These are phyloP conservation scores for Polypedilum vanderplanki DNA, from an alignment of 1,140 invertebrate species.

Conservation along the genomic window DNA sequence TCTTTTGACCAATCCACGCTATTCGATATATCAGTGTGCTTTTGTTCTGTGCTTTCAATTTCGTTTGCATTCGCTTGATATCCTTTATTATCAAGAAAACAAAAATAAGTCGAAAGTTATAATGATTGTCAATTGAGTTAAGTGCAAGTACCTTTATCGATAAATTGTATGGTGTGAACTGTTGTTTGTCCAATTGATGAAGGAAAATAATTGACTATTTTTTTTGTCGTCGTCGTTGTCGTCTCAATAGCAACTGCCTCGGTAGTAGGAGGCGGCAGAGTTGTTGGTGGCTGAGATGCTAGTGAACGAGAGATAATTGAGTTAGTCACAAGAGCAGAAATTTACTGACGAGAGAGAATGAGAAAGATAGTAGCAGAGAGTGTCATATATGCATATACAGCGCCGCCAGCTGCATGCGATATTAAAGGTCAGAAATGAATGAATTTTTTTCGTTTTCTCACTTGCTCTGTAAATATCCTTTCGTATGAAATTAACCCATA, in stretches of 20 bases:
- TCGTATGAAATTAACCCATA: too few species aligned
- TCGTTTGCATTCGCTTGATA: conserved; percentile 62
- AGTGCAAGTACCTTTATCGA: background rate
- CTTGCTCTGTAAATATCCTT: too few species aligned
- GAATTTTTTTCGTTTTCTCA: too few species aligned
- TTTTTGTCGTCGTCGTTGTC: conserved; percentile 2
- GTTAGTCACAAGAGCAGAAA: too few species aligned
- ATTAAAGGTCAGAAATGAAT: too few species aligned
- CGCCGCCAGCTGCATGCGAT: too few species aligned
- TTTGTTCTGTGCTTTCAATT: conserved; percentile 63
- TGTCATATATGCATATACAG: too few species aligned
- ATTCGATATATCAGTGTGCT: conserved; percentile 44
- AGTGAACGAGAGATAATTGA: too few species aligned
- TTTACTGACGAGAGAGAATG: too few species aligned
- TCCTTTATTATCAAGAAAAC: conserved; percentile 50
- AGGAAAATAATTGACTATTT: conserved; percentile 20
- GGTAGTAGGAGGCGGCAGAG: conserved; percentile 3
- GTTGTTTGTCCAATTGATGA: background rate
- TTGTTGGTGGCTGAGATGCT: conserved; percentile 24
- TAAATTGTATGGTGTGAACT: background rate
- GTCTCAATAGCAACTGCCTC: background rate
- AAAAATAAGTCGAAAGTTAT: background rate
- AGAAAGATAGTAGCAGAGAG: too few species aligned
- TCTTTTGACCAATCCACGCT: conserved; percentile 7
- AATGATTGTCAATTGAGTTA: background rate